Evolutionary conservation across 1,140 invertebrate genomes (phyloP).

Genomic region (Kradibia gibbosae): DNA sequence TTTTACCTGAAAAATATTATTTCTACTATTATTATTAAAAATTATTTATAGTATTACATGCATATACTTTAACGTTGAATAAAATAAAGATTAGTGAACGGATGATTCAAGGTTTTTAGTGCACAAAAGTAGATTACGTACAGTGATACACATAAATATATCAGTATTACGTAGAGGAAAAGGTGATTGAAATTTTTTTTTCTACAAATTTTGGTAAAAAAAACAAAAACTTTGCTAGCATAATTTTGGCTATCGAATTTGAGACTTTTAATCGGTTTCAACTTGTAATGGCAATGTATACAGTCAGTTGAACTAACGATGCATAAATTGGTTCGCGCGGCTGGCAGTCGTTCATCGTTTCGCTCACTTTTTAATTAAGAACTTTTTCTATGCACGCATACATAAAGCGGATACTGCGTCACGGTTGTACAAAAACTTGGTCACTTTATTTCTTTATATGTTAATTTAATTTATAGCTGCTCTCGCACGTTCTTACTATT

Average conservation of each 20-base stretch:
- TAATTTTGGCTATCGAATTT: slow-evolving; percentile 1
- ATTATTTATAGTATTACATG: too few relatives aligned
- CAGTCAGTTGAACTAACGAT: slow-evolving; percentile 30
- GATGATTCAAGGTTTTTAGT: too few relatives aligned
- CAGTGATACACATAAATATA: too few relatives aligned
- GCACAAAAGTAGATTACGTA: too few relatives aligned
- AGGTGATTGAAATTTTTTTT: not conserved
- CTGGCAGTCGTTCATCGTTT: slow-evolving; percentile 26
- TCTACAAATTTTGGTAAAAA: not conserved
- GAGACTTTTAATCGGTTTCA: slow-evolving; percentile 30
- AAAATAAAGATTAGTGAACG: too few relatives aligned
- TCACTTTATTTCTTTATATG: slow-evolving; percentile 14
- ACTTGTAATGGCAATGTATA: slow-evolving; percentile 3
- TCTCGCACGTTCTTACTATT: not conserved
- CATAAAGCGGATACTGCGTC: slow-evolving; percentile 13
- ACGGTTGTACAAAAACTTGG: not conserved
- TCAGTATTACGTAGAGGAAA: too few relatives aligned
- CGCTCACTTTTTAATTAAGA: slow-evolving; percentile 41
- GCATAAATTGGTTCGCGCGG: slow-evolving; percentile 5
- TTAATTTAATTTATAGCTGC: slow-evolving; percentile 10
- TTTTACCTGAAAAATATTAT: too few relatives aligned
- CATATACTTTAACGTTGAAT: too few relatives aligned
- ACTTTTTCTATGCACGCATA: slow-evolving; percentile 12
- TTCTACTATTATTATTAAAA: too few relatives aligned
- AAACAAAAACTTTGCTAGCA: not conserved